Base-by-base conservation (phyloP, 2,797 vertebrate species). In the Sphaeramia orbicularis region DNA sequence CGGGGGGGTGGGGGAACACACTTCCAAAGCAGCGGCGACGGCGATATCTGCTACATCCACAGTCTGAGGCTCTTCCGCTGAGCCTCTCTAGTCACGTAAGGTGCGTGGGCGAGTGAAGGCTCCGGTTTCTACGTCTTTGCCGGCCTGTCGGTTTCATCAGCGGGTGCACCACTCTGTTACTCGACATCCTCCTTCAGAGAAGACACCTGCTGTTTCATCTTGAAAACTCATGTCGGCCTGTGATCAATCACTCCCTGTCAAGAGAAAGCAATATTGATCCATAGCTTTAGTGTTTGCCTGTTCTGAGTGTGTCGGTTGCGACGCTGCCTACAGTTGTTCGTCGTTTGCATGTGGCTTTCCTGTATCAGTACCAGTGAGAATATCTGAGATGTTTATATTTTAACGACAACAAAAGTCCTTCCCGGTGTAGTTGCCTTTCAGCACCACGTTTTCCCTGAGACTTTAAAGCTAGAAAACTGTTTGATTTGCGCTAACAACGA, bases 141-240 rank as follows among this genome's bases (percentile, higher is more conserved):
- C 70, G 84, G 89, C 77, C 88, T 82, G 87, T 79, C 77, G 76
- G 85, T 88, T 91, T 90, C 86, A 89, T 89, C 89, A 87, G 87
- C 76, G 66, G 85, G 73, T 27, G 76, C 84, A 53, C 72, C 54
- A 70, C 83, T 85, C 86, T 79, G 86, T 86, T 87, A 86, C 88
- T 89, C 82, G 63, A 86, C 88, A 83, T 90, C 82, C 89, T 89
- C 82, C 89, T 87, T 84, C 86, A 65, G 87, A 81, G 81, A 80
- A 85, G 90, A 84, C 86, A 89, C 89, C 86, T 84, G 90, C 90
- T 91, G 90, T 89, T 87, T 85, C 86, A 89, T 88, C 89, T 89
- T 78, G 74, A 86, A 86, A 87, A 81, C 83, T 89, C 83, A 80
- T 76, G 83, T 87, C 74, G 65, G 80, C 36, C 74, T 65, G 75